Conservation (phyloP, 2,113 vertebrate species). For the Lepisosteus oculatus region DNA sequence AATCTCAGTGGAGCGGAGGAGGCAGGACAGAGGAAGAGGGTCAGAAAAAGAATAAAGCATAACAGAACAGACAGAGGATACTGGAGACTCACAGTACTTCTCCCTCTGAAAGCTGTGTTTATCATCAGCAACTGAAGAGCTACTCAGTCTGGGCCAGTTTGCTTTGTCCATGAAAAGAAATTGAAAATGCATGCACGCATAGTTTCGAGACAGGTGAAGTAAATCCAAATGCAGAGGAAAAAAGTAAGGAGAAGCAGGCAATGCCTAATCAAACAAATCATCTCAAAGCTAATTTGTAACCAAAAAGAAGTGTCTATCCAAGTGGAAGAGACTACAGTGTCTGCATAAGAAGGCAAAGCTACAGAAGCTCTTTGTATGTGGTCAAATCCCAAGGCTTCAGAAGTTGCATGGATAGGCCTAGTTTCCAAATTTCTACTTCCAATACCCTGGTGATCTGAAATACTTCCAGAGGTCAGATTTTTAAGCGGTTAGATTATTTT, state of each 20-base stretch:
- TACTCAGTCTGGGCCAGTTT: neutral
- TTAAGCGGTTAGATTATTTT: too few species aligned
- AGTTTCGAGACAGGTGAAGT: neutral
- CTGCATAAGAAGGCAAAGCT: constrained; percentile 36
- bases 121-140: too few species aligned
- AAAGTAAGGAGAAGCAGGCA: constrained; percentile 28
- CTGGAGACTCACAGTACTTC: neutral
- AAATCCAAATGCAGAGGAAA: neutral
- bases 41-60: neutral
- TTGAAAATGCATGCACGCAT: neutral
- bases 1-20: neutral
- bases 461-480: too few species aligned
- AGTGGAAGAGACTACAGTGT: constrained; percentile 18
- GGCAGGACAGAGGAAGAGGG: too few species aligned
- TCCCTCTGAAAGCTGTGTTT: too few species aligned
- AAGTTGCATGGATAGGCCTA: too few species aligned
- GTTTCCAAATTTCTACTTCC: too few species aligned
- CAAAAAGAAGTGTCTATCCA: constrained; percentile 34
- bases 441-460: too few species aligned
- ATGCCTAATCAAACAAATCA: constrained; percentile 57
- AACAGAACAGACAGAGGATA: neutral
- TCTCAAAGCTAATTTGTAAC: constrained; percentile 53
- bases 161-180: neutral
- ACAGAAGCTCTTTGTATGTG: constrained; percentile 59
- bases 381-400: constrained; percentile 14